Conservation (phyloP, 2,113 vertebrate genomes). For the Amblyopsis rosae region DNA sequence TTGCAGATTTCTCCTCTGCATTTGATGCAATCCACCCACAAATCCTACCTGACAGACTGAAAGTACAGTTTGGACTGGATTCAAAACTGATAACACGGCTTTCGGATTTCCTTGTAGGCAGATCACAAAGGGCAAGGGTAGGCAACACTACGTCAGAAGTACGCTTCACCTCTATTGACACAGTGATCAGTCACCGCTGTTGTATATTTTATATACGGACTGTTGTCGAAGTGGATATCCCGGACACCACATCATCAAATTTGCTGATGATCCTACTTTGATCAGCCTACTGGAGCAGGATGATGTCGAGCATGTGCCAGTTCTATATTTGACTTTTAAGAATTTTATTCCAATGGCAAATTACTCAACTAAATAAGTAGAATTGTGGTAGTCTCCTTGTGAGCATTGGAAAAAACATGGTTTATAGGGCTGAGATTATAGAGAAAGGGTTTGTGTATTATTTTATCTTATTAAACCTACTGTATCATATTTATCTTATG, state of each 20-base stretch:
- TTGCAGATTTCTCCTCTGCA: too few relatives aligned
- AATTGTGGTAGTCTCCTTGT: too few relatives aligned
- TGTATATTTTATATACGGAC: slow-evolving; percentile 2
- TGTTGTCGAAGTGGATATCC: slow-evolving; percentile 5
- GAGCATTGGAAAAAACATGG: too few relatives aligned
- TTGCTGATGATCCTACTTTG: not conserved
- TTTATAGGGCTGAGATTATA: too few relatives aligned
- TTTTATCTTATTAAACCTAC: too few relatives aligned
- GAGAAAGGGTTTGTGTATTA: too few relatives aligned
- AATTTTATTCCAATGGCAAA: too few relatives aligned
- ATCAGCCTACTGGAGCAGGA: slow-evolving; percentile 1
- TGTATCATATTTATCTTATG: too few relatives aligned
- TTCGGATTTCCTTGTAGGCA: not conserved
- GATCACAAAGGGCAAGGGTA: slow-evolving; percentile 1
- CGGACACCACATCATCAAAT: not conserved
- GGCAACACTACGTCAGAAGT: not conserved
- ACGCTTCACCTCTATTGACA: not conserved
- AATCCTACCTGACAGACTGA: slow-evolving; percentile 9
- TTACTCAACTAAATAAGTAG: too few relatives aligned
- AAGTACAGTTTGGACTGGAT: not conserved
- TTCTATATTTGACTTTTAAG: not conserved
- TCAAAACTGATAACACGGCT: slow-evolving; percentile 1
- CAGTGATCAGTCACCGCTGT: not conserved
- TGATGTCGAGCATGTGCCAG: slow-evolving; percentile 2
- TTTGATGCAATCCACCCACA: too few relatives aligned